A percentile compares a stretch with the other conserved stretches of the same genome.
Evolutionary conservation across 2,797 vertebrate species (phyloP).

Genomic region (Danio aesculapii): DNA sequence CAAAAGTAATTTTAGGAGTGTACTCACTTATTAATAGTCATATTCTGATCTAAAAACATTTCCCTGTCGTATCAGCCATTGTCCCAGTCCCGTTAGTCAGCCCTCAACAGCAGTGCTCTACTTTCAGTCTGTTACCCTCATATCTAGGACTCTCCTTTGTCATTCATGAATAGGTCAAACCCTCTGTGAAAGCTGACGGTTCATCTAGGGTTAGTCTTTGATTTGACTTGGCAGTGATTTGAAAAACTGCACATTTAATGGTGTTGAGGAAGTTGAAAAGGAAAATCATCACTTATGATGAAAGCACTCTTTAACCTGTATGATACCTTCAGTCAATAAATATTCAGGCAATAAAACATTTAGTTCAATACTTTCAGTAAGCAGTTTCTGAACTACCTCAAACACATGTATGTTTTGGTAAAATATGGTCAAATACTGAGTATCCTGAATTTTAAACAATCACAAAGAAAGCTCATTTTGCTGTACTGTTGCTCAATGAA

Average conservation of each 20-base stretch:
- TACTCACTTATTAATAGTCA: neutral
- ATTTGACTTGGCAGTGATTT: neutral
- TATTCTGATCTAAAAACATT: neutral
- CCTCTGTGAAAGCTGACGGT: neutral
- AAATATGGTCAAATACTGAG: too few relatives aligned
- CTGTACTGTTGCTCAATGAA: too few relatives aligned
- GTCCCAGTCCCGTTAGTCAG: neutral
- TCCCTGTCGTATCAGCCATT: neutral
- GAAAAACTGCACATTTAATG: neutral
- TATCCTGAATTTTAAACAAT: too few relatives aligned
- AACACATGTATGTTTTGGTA: too few relatives aligned
- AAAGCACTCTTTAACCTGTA: too few relatives aligned
- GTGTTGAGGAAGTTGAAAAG: neutral
- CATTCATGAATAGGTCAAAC: neutral
- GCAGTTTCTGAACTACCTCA: too few relatives aligned
- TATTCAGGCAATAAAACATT: too few relatives aligned
- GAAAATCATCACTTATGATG: neutral
- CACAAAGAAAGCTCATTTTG: too few relatives aligned
- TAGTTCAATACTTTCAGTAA: too few relatives aligned
- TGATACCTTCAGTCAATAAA: too few relatives aligned
- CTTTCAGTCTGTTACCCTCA: neutral
- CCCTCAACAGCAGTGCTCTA: neutral
- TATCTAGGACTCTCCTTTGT: neutral
- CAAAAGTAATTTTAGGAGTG: too few relatives aligned
- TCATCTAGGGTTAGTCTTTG: neutral